Conservation (phyloP, 1,140 invertebrate genomes). For the Sarcophaga bullata region DNA sequence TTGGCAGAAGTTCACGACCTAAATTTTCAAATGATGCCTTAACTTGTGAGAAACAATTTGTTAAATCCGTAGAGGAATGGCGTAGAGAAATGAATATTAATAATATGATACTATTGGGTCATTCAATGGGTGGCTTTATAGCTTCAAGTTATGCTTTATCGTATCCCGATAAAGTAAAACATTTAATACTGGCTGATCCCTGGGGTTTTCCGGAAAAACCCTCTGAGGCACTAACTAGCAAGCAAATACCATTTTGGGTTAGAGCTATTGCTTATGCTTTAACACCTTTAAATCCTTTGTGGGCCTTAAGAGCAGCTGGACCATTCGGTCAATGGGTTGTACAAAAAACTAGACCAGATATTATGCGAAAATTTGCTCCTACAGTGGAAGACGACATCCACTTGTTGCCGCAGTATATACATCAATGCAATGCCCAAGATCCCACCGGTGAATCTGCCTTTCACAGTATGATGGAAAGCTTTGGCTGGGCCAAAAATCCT, state of each 20-base stretch:
- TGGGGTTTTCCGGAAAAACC: conserved; percentile 96
- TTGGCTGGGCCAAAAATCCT: conserved; percentile 96
- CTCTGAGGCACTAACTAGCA: conserved; percentile 68
- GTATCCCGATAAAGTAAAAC: conserved; percentile 85
- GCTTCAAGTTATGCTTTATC: conserved; percentile 90
- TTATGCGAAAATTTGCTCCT: conserved; percentile 84
- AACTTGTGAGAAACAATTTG: conserved; percentile 88
- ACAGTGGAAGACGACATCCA: conserved; percentile 77
- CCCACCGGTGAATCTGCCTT: conserved; percentile 96
- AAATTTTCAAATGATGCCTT: conserved; percentile 81
- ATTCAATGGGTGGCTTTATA: conserved; percentile 95
- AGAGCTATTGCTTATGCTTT: conserved; percentile 78
- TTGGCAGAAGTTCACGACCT: conserved; percentile 92
- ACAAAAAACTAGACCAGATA: conserved; percentile 85
- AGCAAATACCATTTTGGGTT: conserved; percentile 80
- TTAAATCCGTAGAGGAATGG: conserved; percentile 95
- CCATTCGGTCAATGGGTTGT: conserved; percentile 91
- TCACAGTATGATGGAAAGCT: conserved; percentile 86
- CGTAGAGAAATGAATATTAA: conserved; percentile 87
- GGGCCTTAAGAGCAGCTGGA: conserved; percentile 86
- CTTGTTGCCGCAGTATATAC: conserved; percentile 93
- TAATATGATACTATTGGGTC: conserved; percentile 90
- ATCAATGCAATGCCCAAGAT: conserved; percentile 93
- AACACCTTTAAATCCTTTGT: conserved; percentile 91
- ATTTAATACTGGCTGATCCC: conserved; percentile 94